A percentile compares a stretch with the other conserved stretches of the same genome.
These are phyloP conservation scores for Passer montanus DNA, from an alignment of 2,113 vertebrate genomes.

Conservation along the genomic window DNA sequence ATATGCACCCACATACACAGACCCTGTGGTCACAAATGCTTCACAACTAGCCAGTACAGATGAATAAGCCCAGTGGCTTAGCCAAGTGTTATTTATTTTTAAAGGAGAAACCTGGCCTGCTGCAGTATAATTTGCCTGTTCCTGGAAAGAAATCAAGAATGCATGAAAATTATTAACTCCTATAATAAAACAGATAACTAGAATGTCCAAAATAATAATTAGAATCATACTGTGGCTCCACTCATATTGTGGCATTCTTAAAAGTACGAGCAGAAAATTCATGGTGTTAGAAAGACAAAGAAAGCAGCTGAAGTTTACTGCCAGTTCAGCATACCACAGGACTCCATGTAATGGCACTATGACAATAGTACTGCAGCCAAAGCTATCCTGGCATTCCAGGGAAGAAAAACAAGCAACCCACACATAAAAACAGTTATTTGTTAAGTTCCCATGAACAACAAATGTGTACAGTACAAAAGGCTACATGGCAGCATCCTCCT, in stretches of 20 bases:
- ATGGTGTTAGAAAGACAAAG: background rate
- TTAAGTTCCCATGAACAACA: background rate
- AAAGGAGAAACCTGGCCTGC: background rate
- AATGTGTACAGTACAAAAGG: background rate
- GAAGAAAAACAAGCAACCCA: background rate
- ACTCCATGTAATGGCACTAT: background rate
- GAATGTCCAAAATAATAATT: background rate
- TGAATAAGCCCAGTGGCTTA: accelerated
- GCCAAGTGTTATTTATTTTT: background rate
- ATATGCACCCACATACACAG: background rate
- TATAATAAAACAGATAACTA: background rate
- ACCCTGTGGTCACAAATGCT: background rate
- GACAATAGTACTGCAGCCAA: background rate
- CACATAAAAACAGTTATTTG: background rate
- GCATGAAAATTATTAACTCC: background rate
- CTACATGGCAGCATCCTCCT: background rate
- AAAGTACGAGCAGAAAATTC: background rate
- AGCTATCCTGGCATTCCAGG: background rate
- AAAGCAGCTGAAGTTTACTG: background rate
- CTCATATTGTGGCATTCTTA: background rate
- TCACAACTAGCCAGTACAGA: background rate
- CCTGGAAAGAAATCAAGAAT: background rate
- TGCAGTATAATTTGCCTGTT: background rate
- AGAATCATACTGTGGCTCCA: background rate
- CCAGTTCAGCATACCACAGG: background rate